phyloP scores from a whole-genome alignment of 92 coral and sea anemone genomes.

The Meandrina meandrites region DNA sequence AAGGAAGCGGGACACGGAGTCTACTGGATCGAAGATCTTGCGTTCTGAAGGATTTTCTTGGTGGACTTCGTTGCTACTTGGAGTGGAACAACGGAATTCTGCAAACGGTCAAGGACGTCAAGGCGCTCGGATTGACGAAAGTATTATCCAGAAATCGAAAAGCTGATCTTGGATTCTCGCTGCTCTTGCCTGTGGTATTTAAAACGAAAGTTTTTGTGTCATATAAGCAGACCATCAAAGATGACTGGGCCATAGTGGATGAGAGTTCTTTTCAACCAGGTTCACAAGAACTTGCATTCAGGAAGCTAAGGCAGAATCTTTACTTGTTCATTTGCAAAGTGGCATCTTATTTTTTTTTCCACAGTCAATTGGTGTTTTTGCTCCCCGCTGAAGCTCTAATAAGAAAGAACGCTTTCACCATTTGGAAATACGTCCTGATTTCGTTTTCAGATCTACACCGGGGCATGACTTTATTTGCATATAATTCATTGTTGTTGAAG shows the following conservation, averaged over 20 bases:
- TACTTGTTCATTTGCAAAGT: too few species aligned
- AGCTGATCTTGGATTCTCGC: neutral
- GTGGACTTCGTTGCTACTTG: constrained; percentile 87
- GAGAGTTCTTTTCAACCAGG: too few species aligned
- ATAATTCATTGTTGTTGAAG: neutral
- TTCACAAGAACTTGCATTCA: too few species aligned
- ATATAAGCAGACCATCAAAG: neutral
- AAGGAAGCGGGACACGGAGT: constrained; percentile 63
- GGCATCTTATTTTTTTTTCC: too few species aligned
- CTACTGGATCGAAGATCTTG: constrained; percentile 50
- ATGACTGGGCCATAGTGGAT: too few species aligned
- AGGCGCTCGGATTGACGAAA: neutral
- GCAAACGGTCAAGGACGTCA: neutral
- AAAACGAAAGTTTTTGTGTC: neutral
- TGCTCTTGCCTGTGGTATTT: neutral
- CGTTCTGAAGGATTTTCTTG: constrained; percentile 84
- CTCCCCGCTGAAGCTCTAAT: too few species aligned
- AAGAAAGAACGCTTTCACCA: neutral
- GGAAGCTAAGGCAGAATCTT: too few species aligned
- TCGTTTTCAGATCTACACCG: neutral
- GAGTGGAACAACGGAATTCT: constrained; percentile 39
- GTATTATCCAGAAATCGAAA: neutral
- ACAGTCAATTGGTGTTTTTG: too few species aligned
- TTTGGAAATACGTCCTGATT: neutral
- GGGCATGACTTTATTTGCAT: neutral